phyloP scores from a whole-genome alignment of 2,888 invertebrate genomes.

The Drosophila parthenogenetica region DNA sequence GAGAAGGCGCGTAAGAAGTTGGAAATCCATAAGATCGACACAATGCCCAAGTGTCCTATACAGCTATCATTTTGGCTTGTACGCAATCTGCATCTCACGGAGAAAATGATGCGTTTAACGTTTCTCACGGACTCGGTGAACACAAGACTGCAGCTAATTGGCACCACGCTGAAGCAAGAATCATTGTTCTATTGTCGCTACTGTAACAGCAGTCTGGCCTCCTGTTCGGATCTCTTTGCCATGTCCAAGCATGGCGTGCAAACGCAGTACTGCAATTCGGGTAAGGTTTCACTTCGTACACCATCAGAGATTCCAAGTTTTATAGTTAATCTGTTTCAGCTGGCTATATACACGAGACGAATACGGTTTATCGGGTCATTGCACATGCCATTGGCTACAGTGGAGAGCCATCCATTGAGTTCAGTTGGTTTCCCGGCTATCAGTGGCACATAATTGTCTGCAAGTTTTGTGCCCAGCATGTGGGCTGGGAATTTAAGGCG shows the following conservation, averaged over 20 bases:
- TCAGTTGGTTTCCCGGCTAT: constrained; percentile 95
- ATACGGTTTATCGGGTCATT: constrained; percentile 88
- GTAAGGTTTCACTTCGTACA: constrained; percentile 65
- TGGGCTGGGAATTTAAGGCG: constrained; percentile 94
- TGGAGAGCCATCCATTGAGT: constrained; percentile 88
- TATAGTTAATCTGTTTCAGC: constrained; percentile 71
- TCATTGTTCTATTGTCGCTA: constrained; percentile 87
- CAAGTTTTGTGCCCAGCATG: constrained; percentile 88
- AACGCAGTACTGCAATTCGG: constrained; percentile 92
- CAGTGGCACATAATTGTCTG: constrained; percentile 93
- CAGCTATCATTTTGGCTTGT: constrained; percentile 93
- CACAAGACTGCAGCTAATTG: constrained; percentile 87
- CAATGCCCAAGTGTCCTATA: constrained; percentile 88
- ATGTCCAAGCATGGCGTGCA: constrained; percentile 93
- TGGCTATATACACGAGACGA: constrained; percentile 92
- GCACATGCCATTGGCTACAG: constrained; percentile 86
- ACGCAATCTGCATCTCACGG: constrained; percentile 90
- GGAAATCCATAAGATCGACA: constrained; percentile 83
- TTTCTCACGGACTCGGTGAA: constrained; percentile 89
- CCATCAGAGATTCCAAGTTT: not conserved
- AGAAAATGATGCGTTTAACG: constrained; percentile 87
- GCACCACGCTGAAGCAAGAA: constrained; percentile 85
- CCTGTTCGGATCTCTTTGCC: constrained; percentile 90
- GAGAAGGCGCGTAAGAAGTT: constrained; percentile 84
- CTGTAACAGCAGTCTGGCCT: constrained; percentile 87